phyloP scores from a whole-genome alignment of 2,113 vertebrate species.

The Ctenomys sociabilis region DNA sequence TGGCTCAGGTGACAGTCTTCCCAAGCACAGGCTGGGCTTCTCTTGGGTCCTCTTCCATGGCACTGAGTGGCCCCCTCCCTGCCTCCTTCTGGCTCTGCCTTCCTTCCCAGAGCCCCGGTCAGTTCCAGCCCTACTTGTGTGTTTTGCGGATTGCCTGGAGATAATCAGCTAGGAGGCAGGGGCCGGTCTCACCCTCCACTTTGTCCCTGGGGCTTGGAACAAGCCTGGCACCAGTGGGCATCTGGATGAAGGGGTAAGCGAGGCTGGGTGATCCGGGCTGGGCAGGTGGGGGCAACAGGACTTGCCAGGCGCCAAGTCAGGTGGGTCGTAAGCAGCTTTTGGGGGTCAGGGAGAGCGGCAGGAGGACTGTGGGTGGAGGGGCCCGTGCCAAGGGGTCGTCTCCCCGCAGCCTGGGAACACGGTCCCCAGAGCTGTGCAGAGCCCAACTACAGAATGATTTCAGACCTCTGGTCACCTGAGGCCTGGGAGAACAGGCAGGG shows the following conservation, averaged over 20 bases:
- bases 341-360: background rate
- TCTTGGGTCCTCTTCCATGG: background rate
- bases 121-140: background rate
- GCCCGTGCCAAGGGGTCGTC: background rate
- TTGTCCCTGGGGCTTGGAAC: background rate
- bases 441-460: background rate
- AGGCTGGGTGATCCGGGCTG: background rate
- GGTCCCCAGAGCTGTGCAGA: background rate
- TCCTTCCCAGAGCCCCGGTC: background rate
- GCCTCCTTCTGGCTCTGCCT: background rate
- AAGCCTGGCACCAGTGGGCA: background rate
- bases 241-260: background rate
- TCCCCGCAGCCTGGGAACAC: background rate
- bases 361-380: too few relatives aligned
- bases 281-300: background rate
- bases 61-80: background rate
- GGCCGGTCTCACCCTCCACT: background rate
- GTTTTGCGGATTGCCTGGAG: background rate
- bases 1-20: background rate
- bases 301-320: fast-evolving
- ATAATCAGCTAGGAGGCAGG: background rate
- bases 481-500: background rate
- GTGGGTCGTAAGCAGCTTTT: background rate
- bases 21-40: background rate
- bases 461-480: background rate